Evolutionary conservation across 1,140 invertebrate species (phyloP).

Genomic region (Daktulosphaira vitifoliae): DNA sequence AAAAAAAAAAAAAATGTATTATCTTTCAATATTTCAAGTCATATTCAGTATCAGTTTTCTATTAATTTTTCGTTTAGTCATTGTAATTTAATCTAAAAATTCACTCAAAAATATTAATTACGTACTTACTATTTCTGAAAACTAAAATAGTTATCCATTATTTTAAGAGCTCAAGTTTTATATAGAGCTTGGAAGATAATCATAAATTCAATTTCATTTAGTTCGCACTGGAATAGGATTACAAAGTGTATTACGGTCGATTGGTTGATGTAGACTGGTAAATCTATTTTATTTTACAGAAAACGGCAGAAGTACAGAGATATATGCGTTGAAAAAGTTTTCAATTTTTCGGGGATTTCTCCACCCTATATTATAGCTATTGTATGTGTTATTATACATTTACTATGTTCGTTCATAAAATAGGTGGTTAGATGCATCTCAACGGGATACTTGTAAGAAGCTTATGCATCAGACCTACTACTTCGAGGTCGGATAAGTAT

Average conservation of each 20-base stretch:
- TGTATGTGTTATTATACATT: conserved; percentile 6
- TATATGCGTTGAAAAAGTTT: neutral
- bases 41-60: too few relatives aligned
- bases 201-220: conserved; percentile 30
- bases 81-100: too few relatives aligned
- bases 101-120: too few relatives aligned
- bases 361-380: conserved; percentile 21
- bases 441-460: conserved; percentile 28
- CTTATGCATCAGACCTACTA: conserved; percentile 3
- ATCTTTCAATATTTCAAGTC: too few relatives aligned
- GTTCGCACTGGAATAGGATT: conserved; percentile 23
- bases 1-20: too few relatives aligned
- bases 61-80: too few relatives aligned
- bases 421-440: neutral
- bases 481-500: conserved; percentile 11
- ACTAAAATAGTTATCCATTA: too few relatives aligned
- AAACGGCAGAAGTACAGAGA: conserved; percentile 1
- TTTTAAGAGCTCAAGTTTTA: too few relatives aligned
- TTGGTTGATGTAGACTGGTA: conserved; percentile 13
- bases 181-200: conserved; percentile 10
- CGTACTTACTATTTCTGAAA: too few relatives aligned
- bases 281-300: neutral
- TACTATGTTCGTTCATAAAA: conserved; percentile 6
- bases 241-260: conserved; percentile 14
- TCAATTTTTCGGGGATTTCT: conserved; percentile 31